Conservation (phyloP, 2,888 invertebrate genomes). For the Tyria jacobaeae region DNA sequence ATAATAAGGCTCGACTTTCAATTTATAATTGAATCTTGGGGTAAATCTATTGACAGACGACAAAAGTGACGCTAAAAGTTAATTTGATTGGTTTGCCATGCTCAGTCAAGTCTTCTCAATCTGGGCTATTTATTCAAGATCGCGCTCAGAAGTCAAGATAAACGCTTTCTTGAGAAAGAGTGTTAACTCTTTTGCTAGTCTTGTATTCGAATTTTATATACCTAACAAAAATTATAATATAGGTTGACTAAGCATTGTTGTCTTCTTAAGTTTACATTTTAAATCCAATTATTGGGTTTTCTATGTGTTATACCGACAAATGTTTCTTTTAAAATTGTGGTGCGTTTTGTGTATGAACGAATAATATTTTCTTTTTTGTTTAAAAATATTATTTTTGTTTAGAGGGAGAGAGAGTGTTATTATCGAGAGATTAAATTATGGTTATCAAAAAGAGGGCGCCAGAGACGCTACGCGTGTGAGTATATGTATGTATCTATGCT, state of each 20-base stretch:
- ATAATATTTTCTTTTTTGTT: too few species aligned
- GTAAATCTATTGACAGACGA: slow-evolving; percentile 47
- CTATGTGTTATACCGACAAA: slow-evolving; percentile 27
- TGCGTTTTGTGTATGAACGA: too few species aligned
- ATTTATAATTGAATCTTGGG: slow-evolving; percentile 44
- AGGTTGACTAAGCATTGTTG: too few species aligned
- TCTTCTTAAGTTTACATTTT: neutral
- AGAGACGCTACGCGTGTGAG: too few species aligned
- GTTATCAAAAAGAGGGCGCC: too few species aligned
- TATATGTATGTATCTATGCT: too few species aligned
- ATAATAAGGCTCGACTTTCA: slow-evolving; percentile 38
- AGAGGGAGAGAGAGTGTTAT: too few species aligned
- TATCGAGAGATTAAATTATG: too few species aligned
- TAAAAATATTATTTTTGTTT: too few species aligned
- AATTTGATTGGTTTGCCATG: slow-evolving; percentile 48
- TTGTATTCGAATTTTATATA: neutral
- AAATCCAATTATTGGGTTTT: slow-evolving; percentile 15
- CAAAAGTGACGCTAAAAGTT: slow-evolving; percentile 44
- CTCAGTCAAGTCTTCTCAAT: slow-evolving; percentile 34
- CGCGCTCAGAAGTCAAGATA: slow-evolving; percentile 34
- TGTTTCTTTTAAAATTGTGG: slow-evolving; percentile 22
- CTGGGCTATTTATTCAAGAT: slow-evolving; percentile 46
- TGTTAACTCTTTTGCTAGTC: slow-evolving; percentile 14
- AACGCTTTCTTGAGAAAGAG: slow-evolving; percentile 20
- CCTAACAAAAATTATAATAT: neutral